Evolutionary conservation across 2,113 vertebrate species (phyloP).

Genomic region (Uria aalge): DNA sequence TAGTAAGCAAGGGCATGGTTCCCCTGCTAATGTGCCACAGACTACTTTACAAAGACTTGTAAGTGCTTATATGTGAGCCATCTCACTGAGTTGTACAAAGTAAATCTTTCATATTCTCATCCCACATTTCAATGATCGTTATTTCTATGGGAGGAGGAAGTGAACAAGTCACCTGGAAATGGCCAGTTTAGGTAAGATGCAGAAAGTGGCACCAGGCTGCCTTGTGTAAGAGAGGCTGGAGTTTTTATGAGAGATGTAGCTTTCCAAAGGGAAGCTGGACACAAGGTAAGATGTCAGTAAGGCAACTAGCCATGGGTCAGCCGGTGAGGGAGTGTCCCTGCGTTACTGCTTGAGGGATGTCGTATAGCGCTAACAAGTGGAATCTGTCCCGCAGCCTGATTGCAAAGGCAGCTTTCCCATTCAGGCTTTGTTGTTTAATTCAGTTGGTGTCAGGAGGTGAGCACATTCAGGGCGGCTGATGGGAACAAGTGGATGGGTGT

Average conservation of each 20-base stretch:
- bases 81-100: background rate
- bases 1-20: background rate
- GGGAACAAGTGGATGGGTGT: conserved; percentile 60
- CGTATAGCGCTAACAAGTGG: background rate
- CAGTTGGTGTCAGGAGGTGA: conserved; percentile 57
- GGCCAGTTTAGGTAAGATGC: background rate
- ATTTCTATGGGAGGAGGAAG: background rate
- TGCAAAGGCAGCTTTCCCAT: conserved; percentile 21
- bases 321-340: background rate
- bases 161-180: background rate
- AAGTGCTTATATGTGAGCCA: background rate
- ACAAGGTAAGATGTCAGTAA: background rate
- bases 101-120: background rate
- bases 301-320: background rate
- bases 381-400: background rate
- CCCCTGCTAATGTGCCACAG: background rate
- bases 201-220: background rate
- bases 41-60: background rate
- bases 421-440: conserved; percentile 22
- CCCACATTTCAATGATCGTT: background rate
- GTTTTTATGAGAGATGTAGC: background rate
- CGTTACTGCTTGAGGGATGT: background rate
- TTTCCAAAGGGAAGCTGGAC: background rate
- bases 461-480: conserved; percentile 27
- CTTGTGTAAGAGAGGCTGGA: background rate